Percentiles rank a stretch among this genome's conserved stretches.
phyloP scores from a whole-genome alignment of 2,888 invertebrate genomes.

The Drosophila pegasa region DNA sequence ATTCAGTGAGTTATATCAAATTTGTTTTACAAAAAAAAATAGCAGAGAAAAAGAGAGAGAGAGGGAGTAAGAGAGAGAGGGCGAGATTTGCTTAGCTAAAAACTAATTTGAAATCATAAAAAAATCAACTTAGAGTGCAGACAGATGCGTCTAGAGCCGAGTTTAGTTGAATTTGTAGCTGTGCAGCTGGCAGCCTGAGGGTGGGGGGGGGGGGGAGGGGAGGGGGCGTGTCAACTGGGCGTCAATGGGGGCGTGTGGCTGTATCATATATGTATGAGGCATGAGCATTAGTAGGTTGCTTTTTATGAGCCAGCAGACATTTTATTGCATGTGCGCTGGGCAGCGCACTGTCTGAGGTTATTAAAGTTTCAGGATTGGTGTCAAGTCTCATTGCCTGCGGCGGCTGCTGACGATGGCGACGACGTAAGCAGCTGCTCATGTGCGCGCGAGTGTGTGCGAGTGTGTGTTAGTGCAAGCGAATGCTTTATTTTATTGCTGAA shows the following conservation, averaged over 20 bases:
- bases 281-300: conserved; percentile 29
- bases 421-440: conserved; percentile 9
- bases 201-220: too few relatives aligned
- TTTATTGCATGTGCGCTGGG: conserved; percentile 71
- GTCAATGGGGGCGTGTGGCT: not conserved
- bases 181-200: too few relatives aligned
- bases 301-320: conserved; percentile 69
- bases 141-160: too few relatives aligned
- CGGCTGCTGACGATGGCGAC: conserved; percentile 42
- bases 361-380: conserved; percentile 72
- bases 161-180: not conserved
- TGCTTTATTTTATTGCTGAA: conserved; percentile 72
- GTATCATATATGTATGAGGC: conserved; percentile 11
- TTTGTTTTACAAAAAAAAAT: too few relatives aligned
- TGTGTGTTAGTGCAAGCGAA: conserved; percentile 15
- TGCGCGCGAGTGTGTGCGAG: conserved; percentile 1
- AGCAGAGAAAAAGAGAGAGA: too few relatives aligned
- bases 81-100: too few relatives aligned
- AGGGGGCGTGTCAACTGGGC: too few relatives aligned
- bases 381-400: conserved; percentile 66
- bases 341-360: conserved; percentile 67
- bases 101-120: too few relatives aligned
- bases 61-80: too few relatives aligned
- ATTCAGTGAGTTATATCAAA: not conserved
- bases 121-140: too few relatives aligned